Base-by-base conservation (phyloP, 1,140 invertebrate genomes). In the Phymastichus coffea region DNA sequence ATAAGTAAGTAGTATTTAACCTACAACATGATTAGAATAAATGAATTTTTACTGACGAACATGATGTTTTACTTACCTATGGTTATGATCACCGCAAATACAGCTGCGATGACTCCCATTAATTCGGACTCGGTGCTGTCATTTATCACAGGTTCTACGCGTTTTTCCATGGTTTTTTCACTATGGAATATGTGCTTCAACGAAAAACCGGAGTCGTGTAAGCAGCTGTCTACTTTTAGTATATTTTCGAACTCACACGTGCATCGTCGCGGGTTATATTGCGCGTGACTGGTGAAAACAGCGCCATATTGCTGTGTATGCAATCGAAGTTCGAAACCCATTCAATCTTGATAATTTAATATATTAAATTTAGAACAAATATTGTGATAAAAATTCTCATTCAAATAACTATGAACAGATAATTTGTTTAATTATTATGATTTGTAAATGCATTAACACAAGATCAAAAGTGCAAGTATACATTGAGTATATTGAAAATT, bases 51-150 rank as follows among this genome's bases (percentile, higher is more conserved):
- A 47, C 2, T 48, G 49, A 47, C 2, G 17, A 20, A 30, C 0
- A 15, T 15, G n/a, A n/a, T 51, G 9, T 35, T 28, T 22, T 54
- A 69, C 70, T 80, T 80, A 86, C 84, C 80, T 63, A 85, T 65
- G n/a, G 79, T 79, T 59, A 85, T 38, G 51, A 85, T 72, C 23
- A 83, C 74, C n/a, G 72, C 66, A 48, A 85, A 61, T 25, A 84
- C 58, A 26, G 82, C 81, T 33, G 73, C 60, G 37, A 85, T 49
- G 55, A 85, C 78, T 57, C 74, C 74, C 52, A 79, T 66, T 12
- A 80, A 70, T 51, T 83, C 72, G 2, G 76, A 70, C 17, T 76
- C 71, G 8, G 66, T 66, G 65, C 74, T 69, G 28, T 77, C 53
- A 47, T 70, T 61, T 9, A 60, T 57, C 10, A 74, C 22, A 4